phyloP scores from a whole-genome alignment of 2,888 invertebrate species.

The Luperina nickerlii region DNA sequence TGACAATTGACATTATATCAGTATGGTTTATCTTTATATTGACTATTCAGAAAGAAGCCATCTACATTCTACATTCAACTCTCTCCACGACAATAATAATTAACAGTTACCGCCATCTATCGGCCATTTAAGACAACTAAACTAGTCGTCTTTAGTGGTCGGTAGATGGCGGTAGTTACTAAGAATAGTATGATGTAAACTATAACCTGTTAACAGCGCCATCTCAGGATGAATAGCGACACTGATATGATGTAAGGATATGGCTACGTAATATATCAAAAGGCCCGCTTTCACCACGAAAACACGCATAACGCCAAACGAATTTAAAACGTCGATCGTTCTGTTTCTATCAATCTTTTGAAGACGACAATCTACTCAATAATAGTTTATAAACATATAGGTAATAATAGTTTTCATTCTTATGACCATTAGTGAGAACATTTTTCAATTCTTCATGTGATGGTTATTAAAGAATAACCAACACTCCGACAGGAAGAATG shows the following conservation, averaged over 20 bases:
- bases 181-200: accelerated
- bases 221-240: constrained; percentile 13
- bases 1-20: neutral
- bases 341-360: no score
- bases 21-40: neutral
- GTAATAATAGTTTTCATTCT: no score
- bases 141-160: no score
- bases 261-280: neutral
- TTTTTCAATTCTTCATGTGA: no score
- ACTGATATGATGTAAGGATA: neutral
- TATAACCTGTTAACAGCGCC: neutral
- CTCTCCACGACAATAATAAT: neutral
- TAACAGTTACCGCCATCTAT: constrained; percentile 4
- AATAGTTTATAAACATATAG: no score
- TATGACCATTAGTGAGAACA: no score
- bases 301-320: no score
- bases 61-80: neutral
- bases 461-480: no score
- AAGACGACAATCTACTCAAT: no score
- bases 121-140: neutral
- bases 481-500: no score
- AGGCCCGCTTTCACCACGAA: neutral
- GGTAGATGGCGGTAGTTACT: neutral
- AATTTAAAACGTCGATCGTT: neutral
- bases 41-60: neutral